phyloP scores from a whole-genome alignment of 2,888 invertebrate genomes.

The Aspidapion aeneum region DNA sequence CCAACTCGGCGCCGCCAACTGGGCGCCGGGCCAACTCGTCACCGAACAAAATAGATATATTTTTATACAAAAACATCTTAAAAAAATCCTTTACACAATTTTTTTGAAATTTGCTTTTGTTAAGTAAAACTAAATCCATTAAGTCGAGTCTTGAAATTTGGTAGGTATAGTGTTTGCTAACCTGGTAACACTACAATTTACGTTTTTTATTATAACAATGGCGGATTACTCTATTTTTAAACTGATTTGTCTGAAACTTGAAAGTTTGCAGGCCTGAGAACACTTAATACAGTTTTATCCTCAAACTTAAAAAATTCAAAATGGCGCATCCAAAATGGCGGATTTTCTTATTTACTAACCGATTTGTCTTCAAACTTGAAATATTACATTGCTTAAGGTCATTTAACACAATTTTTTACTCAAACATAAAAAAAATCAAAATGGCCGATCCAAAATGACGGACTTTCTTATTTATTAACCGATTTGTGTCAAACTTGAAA shows the following conservation, averaged over 20 bases:
- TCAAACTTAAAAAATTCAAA: neutral
- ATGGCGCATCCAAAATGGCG: neutral
- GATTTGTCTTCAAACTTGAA: neutral
- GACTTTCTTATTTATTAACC: neutral
- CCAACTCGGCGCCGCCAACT: too few species aligned
- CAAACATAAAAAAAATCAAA: neutral
- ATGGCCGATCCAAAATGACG: neutral
- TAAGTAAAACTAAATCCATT: too few species aligned
- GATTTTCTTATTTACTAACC: neutral
- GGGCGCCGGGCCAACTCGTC: too few species aligned
- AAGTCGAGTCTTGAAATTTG: too few species aligned
- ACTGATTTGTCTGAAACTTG: neutral
- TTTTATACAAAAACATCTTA: too few species aligned
- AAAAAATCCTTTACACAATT: too few species aligned
- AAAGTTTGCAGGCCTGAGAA: neutral
- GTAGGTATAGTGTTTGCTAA: too few species aligned
- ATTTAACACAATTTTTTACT: neutral
- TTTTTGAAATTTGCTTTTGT: too few species aligned
- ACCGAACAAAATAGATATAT: too few species aligned
- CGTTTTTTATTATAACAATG: too few species aligned
- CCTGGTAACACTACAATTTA: too few species aligned
- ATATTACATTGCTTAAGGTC: neutral
- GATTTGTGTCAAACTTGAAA: neutral
- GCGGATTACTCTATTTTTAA: neutral
- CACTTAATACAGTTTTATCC: neutral